Conservation (phyloP, 2,888 invertebrate genomes). For the Caenorhabditis japonica region DNA sequence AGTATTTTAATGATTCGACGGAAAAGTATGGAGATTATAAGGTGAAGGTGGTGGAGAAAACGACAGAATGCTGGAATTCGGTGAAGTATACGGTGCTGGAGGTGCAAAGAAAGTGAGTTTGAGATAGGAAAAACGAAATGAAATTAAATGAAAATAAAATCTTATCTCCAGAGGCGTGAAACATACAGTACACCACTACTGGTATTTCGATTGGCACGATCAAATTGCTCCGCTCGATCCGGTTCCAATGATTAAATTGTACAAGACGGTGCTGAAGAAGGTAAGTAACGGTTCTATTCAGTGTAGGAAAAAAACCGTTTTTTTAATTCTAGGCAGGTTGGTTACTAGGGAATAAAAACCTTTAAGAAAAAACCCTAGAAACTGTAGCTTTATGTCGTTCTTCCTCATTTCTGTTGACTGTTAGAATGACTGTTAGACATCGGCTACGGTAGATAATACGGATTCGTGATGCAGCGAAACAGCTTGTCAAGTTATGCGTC, state of each 20-base stretch:
- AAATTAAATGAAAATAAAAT: too few relatives aligned
- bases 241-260: constrained; percentile 32
- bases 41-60: constrained; percentile 33
- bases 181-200: constrained; percentile 38
- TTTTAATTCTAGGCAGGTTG: too few relatives aligned
- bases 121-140: background rate
- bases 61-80: constrained; percentile 22
- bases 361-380: too few relatives aligned
- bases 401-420: too few relatives aligned
- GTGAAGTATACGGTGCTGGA: constrained; percentile 30
- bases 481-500: too few relatives aligned
- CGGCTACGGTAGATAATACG: too few relatives aligned
- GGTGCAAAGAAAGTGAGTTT: constrained; percentile 27
- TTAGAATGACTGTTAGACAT: too few relatives aligned
- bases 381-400: too few relatives aligned
- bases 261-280: constrained; percentile 27
- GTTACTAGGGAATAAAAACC: too few relatives aligned
- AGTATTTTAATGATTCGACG: constrained; percentile 10
- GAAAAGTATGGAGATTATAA: constrained; percentile 40
- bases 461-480: too few relatives aligned
- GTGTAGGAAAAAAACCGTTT: constrained; percentile 19
- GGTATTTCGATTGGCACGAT: constrained; percentile 51
- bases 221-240: constrained; percentile 49
- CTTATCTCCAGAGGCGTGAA: background rate
- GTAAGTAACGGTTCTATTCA: background rate